Conservation (phyloP, 2,113 vertebrate genomes). For the Ceyx margarethae region DNA sequence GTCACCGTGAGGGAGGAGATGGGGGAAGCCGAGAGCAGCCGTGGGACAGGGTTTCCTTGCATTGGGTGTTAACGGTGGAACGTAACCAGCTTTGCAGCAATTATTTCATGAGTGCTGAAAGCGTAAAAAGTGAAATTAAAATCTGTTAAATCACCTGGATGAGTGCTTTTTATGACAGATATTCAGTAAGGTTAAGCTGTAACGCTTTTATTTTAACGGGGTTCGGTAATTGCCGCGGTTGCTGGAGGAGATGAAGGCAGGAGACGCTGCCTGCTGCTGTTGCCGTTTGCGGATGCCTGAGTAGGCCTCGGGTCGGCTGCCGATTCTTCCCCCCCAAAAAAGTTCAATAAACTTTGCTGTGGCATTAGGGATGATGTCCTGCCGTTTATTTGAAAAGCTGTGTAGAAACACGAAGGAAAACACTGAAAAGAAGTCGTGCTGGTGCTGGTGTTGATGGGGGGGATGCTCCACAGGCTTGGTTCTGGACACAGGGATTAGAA, state of each 20-base stretch:
- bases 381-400: background rate
- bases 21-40: too few relatives aligned
- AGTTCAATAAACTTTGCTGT: background rate
- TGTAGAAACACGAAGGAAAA: background rate
- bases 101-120: background rate
- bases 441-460: rapidly evolving
- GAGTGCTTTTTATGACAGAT: background rate
- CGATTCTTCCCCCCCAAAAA: background rate
- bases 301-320: background rate
- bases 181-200: background rate
- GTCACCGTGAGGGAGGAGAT: rapidly evolving
- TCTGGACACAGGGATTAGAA: background rate
- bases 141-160: background rate
- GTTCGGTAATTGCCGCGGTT: background rate
- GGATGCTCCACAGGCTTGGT: rapidly evolving
- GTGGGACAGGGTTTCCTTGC: background rate
- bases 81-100: background rate
- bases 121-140: background rate
- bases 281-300: rapidly evolving
- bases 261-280: background rate
- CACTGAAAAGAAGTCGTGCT: background rate
- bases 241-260: background rate
- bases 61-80: background rate
- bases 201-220: too few relatives aligned
- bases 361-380: rapidly evolving